Evolutionary conservation across 2,113 vertebrate species (phyloP).

Genomic region (Gulo gulo): DNA sequence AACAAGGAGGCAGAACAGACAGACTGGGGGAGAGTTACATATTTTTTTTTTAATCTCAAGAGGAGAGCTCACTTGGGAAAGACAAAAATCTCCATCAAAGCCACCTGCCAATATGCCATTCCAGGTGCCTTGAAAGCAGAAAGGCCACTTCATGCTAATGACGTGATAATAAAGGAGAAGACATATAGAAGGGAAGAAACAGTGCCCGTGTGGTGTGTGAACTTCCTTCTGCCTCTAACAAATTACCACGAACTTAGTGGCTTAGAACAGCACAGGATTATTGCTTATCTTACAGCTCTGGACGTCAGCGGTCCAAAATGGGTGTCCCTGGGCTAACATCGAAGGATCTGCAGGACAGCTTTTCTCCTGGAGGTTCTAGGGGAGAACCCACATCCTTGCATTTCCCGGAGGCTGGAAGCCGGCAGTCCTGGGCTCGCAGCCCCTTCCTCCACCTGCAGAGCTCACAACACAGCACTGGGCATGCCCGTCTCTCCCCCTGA

Average conservation of each 20-base stretch:
- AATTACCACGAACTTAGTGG: not conserved
- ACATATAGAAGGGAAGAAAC: not conserved
- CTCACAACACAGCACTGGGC: too few species aligned
- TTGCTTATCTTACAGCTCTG: not conserved
- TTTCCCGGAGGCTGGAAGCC: not conserved
- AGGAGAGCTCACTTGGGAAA: not conserved
- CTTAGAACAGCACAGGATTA: not conserved
- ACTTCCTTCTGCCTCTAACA: not conserved
- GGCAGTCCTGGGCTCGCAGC: accelerated
- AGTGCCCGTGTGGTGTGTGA: accelerated
- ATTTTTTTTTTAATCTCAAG: not conserved
- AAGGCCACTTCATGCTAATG: not conserved
- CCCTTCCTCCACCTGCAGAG: not conserved
- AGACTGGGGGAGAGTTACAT: not conserved
- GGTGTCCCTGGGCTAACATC: not conserved
- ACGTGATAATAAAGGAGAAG: not conserved
- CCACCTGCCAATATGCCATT: not conserved
- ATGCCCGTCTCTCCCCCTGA: not conserved
- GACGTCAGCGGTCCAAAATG: not conserved
- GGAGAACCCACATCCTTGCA: not conserved
- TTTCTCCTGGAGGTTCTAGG: not conserved
- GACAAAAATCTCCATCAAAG: slow-evolving; percentile 2
- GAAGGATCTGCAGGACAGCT: not conserved
- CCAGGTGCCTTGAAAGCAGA: not conserved
- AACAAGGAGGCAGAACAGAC: not conserved